Base-by-base conservation (phyloP, 2,113 vertebrate genomes). In the Terrapene triunguis region DNA sequence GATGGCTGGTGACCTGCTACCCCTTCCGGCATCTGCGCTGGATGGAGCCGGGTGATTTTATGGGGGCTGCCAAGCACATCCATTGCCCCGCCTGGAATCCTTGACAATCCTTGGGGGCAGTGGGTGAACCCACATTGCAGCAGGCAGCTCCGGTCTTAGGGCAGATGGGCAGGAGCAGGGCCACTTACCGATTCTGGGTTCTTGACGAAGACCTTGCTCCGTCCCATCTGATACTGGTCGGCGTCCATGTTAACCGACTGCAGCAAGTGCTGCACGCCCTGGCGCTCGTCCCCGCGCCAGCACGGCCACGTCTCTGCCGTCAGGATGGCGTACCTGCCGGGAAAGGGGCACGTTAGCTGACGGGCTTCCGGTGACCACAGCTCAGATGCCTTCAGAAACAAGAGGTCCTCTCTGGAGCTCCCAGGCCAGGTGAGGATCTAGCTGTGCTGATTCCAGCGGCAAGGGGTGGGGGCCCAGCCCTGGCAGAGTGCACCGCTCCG, bases 161-260 rank as follows among this genome's bases (percentile, higher is more conserved):
- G n/a, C 5, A 32, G 32, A 7, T 29, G 38, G n/a, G 7, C 27
- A 24, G 1, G 38, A n/a, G 22, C 10, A 3, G 16, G 8, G 32
- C 6, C 47, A 92, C 98, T 47, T 97, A 99, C 99, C 95, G 99
- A 99, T 97, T 99, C 99, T 0, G 99, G 99, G 96, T 99, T 99
- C 98, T 99, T 99, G 94, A 99, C 97, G 6, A 99, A 99, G 92
- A 99, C 97, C 88, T 99, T 99, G 93, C 98, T 98, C 65, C 97
- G 98, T 4, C 99, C 99, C 99, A 99, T 99, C 98, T 99, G 99
- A 93, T 99, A 99, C 98, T 99, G 99, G 97, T 99, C 99, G 0
- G 97, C 96, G 6, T 99, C 99, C 99, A 99, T 99, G 98, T 99
- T 99, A 92, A 99, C 99, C 0, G 99, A 99, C n/a, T 96, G 97